These are phyloP conservation scores for Caenorhabditis sp. DNA, from an alignment of 2,888 invertebrate genomes.

Conservation along the genomic window DNA sequence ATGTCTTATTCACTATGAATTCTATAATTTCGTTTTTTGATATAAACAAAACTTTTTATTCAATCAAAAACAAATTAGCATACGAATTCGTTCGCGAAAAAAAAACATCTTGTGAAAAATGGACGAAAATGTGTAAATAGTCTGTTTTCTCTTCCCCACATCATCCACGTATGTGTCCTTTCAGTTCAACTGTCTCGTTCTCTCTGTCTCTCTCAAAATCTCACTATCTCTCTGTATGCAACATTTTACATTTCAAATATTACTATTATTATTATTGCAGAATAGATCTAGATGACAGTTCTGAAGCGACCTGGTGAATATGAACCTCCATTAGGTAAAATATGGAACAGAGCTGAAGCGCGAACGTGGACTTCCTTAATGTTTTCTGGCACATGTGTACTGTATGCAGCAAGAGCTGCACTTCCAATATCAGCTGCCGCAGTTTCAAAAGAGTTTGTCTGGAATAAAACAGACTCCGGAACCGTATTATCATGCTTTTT, in stretches of 20 bases:
- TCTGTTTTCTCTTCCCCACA: neutral
- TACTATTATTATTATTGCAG: no score
- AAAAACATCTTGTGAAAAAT: neutral
- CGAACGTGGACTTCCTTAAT: slow-evolving; percentile 77
- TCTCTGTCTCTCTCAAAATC: neutral
- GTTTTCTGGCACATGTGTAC: slow-evolving; percentile 77
- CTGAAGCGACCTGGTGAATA: slow-evolving; percentile 47
- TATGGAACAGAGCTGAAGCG: slow-evolving; percentile 73
- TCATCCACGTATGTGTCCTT: neutral
- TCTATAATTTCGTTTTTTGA: no score
- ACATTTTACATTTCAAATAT: no score
- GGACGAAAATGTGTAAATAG: neutral
- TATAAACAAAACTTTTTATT: no score
- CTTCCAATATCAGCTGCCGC: slow-evolving; percentile 78
- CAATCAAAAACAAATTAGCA: neutral
- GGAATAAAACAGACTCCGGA: slow-evolving; percentile 80
- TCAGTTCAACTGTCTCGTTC: neutral
- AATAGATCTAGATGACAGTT: slow-evolving; percentile 19
- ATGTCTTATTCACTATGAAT: no score
- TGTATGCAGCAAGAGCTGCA: slow-evolving; percentile 78
- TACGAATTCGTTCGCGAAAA: no score
- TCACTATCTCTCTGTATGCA: neutral
- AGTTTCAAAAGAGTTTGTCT: slow-evolving; percentile 77
- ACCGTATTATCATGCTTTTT: slow-evolving; percentile 80
- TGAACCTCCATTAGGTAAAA: slow-evolving; percentile 50